These are phyloP conservation scores for Eleginops maclovinus DNA, from an alignment of 2,113 vertebrate genomes.

Conservation along the genomic window DNA sequence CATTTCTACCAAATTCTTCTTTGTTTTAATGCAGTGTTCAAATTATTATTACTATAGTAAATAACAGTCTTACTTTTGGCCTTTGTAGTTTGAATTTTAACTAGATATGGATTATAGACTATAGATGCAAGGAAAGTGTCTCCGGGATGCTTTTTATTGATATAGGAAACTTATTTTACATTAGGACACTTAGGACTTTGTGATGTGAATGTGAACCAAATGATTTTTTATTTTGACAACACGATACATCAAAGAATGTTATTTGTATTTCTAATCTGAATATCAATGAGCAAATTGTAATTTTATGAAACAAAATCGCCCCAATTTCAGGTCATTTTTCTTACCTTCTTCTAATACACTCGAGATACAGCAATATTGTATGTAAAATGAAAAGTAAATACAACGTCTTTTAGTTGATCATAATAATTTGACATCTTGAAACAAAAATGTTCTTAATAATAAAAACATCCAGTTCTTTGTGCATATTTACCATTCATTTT, in stretches of 20 bases:
- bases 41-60: not conserved
- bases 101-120: not conserved
- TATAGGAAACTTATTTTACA: not conserved
- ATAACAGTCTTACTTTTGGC: not conserved
- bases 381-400: not conserved
- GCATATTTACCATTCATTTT: conserved; percentile 68
- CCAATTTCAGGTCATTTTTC: too few species aligned
- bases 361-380: not conserved
- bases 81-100: not conserved
- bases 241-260: not conserved
- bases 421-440: not conserved
- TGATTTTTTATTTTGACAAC: not conserved
- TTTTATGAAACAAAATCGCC: too few species aligned
- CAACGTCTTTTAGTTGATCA: not conserved
- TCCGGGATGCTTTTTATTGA: not conserved
- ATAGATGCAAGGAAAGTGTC: not conserved
- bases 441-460: not conserved
- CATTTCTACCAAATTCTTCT: not conserved
- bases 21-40: not conserved
- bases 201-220: not conserved
- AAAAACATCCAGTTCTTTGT: conserved; percentile 13
- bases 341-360: too few species aligned
- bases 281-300: not conserved
- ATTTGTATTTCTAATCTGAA: not conserved
- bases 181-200: not conserved